Conservation (phyloP, 2,113 vertebrate genomes). For the Accipiter cooperii region DNA sequence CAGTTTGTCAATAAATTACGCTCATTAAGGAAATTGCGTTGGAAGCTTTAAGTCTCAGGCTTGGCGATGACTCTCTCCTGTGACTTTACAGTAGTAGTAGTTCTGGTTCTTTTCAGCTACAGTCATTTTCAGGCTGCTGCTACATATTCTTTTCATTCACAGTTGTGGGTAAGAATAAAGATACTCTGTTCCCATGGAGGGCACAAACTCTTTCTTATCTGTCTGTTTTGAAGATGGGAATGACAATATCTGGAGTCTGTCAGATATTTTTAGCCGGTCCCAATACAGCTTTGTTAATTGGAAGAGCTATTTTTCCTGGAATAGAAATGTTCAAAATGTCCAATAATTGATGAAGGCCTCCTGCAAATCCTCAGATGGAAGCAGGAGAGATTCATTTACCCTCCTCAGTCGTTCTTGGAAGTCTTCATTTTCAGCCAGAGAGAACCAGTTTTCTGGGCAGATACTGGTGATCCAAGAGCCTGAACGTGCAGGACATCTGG, state of each 20-base stretch:
- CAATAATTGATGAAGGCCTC: constrained; percentile 48
- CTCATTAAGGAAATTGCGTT: constrained; percentile 48
- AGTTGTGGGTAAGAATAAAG: constrained; percentile 54
- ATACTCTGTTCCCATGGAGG: constrained; percentile 50
- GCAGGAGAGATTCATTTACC: background rate
- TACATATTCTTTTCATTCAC: constrained; percentile 56
- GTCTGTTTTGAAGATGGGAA: constrained; percentile 52
- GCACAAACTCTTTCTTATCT: constrained; percentile 55
- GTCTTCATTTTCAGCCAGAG: background rate
- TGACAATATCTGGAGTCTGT: constrained; percentile 58
- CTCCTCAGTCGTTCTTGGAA: background rate
- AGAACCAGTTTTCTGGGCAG: background rate
- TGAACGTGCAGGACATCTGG: fast-evolving
- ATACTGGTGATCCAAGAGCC: background rate
- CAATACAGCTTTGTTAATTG: constrained; percentile 50
- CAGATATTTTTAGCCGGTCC: constrained; percentile 48
- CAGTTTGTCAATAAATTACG: constrained; percentile 57
- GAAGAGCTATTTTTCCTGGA: constrained; percentile 49
- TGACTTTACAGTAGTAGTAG: constrained; percentile 33
- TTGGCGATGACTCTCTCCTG: constrained; percentile 45
- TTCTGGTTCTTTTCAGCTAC: constrained; percentile 49
- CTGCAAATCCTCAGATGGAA: constrained; percentile 17
- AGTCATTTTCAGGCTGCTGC: constrained; percentile 56
- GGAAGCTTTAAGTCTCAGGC: constrained; percentile 30
- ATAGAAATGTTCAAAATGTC: constrained; percentile 31